Percentiles rank a stretch among this genome's conserved stretches.
Evolutionary conservation across 2,888 invertebrate genomes (phyloP).

Genomic region (Leistus spinibarbis): DNA sequence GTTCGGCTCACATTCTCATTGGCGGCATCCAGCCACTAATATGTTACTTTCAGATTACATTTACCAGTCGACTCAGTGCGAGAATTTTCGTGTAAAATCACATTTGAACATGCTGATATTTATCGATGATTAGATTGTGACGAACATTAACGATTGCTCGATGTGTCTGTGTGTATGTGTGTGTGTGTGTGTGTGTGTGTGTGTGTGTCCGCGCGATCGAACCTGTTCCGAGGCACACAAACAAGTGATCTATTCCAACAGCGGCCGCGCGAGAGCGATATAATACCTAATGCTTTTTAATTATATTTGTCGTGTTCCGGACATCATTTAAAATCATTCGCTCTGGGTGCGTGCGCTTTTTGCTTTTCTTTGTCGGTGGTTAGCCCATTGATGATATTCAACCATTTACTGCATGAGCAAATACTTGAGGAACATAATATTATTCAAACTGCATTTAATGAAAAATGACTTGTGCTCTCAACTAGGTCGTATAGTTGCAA

Average conservation of each 20-base stretch:
- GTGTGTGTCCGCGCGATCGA: neutral
- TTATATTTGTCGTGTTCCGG: neutral
- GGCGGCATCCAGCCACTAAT: conserved; percentile 44
- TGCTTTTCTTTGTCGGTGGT: neutral
- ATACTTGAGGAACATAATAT: too few relatives aligned
- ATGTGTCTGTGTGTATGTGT: conserved; percentile 5
- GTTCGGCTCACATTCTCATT: conserved; percentile 48
- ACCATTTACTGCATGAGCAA: neutral
- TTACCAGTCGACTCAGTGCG: conserved; percentile 22
- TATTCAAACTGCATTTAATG: too few relatives aligned
- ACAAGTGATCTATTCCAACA: neutral
- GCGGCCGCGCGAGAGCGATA: neutral
- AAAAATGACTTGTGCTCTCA: too few relatives aligned
- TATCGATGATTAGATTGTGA: conserved; percentile 39
- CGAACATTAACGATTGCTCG: conserved; percentile 7
- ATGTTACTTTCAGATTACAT: conserved; percentile 25
- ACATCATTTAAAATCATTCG: neutral
- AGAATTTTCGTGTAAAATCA: conserved; percentile 37
- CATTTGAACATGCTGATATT: conserved; percentile 36
- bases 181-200: neutral
- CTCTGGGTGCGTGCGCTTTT: neutral
- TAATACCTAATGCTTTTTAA: neutral
- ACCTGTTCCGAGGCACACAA: too few relatives aligned
- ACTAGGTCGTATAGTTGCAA: too few relatives aligned
- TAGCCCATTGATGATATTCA: neutral